Base-by-base conservation (phyloP, 2,797 vertebrate genomes). In the Meda fulgida region DNA sequence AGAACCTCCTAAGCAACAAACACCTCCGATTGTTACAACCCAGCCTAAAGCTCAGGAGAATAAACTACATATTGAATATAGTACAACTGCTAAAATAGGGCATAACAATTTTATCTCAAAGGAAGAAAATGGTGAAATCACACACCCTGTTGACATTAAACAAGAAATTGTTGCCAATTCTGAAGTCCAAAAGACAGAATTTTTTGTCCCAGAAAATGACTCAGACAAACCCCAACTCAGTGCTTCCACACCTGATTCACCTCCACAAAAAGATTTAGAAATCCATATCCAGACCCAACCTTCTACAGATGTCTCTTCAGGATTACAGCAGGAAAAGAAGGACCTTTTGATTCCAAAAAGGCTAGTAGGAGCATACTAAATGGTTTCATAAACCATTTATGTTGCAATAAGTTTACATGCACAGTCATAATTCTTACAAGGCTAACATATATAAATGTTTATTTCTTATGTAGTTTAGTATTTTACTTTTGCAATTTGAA, bases 351-450 rank as follows among this genome's bases (percentile, higher is more conserved):
- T 91, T 94, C 86, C 92, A 89, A 97, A 97, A 98, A 99, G 98
- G 98, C 98, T 96, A 97, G 98, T 95, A 94, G 89, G 92, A 93
- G 95, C 96, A 97, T 97, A 94, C 97, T 99, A 98, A 98, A 97
- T 98, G 96, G 95, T 88, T 87, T 84, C 71, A 58, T 83, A 85
- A 89, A 92, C 86, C 96, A 97, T 98, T 98, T 97, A 97, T 97
- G 91, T 97, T 97, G 95, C 95, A 91, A 75, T 80, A 63, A 48
- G 78, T 85, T 85, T 80, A 80, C 69, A 85, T 85, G 78, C 84
- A 85, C 77, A 79, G 18, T 63, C 8, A 79, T 60, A 40, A 14
- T 26, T 78, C 23, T 60, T 38, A 21, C 0, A 21, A 53, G 36
- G 29, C 26, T 31, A 65, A 65, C 5, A 19, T 19, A 55, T 1